phyloP scores from a whole-genome alignment of 1,140 invertebrate genomes.

The Leptinotarsa lineolata region DNA sequence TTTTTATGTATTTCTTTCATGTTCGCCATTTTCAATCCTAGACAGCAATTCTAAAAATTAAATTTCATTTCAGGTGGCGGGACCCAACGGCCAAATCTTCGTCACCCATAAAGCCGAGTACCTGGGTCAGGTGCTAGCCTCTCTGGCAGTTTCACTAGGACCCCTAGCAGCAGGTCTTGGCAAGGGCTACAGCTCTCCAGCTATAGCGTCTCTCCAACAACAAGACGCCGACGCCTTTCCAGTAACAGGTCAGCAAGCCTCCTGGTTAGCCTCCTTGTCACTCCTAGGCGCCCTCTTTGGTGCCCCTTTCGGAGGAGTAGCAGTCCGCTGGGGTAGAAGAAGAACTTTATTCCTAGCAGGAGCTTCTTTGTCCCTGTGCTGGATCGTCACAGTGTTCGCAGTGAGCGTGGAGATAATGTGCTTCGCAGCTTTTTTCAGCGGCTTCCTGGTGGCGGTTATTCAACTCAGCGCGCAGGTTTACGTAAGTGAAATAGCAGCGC shows the following conservation, averaged over 20 bases:
- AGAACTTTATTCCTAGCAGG: slow-evolving; percentile 70
- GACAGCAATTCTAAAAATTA: neutral
- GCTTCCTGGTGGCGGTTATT: slow-evolving; percentile 78
- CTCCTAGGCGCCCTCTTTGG: slow-evolving; percentile 79
- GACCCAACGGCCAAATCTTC: slow-evolving; percentile 48
- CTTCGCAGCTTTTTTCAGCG: slow-evolving; percentile 76
- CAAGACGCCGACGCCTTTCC: slow-evolving; percentile 63
- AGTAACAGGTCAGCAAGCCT: slow-evolving; percentile 75
- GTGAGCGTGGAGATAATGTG: slow-evolving; percentile 75
- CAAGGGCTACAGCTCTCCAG: slow-evolving; percentile 83
- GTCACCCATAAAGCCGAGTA: slow-evolving; percentile 51
- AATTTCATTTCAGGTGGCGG: slow-evolving; percentile 46
- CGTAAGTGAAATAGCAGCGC: slow-evolving; percentile 87
- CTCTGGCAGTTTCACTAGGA: slow-evolving; percentile 78
- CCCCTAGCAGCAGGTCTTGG: slow-evolving; percentile 79
- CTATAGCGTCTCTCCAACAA: slow-evolving; percentile 79
- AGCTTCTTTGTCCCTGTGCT: slow-evolving; percentile 73
- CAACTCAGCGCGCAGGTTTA: slow-evolving; percentile 83
- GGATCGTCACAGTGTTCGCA: slow-evolving; percentile 77
- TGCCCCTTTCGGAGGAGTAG: slow-evolving; percentile 74
- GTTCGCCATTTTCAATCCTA: neutral
- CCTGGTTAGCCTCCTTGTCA: slow-evolving; percentile 80
- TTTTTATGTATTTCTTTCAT: neutral
- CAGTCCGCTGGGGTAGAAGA: slow-evolving; percentile 73
- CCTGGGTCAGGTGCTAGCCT: slow-evolving; percentile 71